Evolutionary conservation across 1,140 invertebrate species (phyloP).

Genomic region (Orius insidiosus): DNA sequence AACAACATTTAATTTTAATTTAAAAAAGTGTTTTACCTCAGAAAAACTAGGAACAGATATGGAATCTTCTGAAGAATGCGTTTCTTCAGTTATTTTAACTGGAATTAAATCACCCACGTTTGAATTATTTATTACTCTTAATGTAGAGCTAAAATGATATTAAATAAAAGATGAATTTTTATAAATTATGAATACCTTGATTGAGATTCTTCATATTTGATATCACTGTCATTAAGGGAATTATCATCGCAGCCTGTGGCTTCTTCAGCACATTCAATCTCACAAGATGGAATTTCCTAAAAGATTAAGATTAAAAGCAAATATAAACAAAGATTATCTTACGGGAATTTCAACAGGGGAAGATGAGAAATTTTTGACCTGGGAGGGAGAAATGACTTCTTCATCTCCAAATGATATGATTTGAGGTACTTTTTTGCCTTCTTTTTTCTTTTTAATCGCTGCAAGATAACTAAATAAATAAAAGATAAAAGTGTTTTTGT

Average conservation of each 20-base stretch:
- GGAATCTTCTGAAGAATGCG: constrained; percentile 26
- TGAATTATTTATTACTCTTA: constrained; percentile 30
- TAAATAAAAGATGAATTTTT: neutral
- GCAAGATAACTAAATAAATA: neutral
- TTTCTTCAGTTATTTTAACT: constrained; percentile 25
- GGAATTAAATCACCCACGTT: constrained; percentile 32
- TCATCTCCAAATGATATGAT: constrained; percentile 48
- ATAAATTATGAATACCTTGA: constrained; percentile 2
- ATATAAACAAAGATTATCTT: neutral
- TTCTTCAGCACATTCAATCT: constrained; percentile 18
- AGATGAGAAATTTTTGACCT: constrained; percentile 22
- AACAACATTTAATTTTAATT: neutral
- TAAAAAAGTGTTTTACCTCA: constrained; percentile 21
- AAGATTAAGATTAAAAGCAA: neutral
- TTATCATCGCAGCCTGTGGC: constrained; percentile 11
- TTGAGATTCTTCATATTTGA: constrained; percentile 3
- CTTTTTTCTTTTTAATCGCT: constrained; percentile 26
- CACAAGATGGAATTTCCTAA: constrained; percentile 7
- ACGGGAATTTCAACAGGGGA: constrained; percentile 8
- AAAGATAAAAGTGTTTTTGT: neutral
- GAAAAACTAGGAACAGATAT: constrained; percentile 27
- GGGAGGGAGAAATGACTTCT: constrained; percentile 18
- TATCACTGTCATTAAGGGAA: constrained; percentile 15
- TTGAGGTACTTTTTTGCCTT: constrained; percentile 37
- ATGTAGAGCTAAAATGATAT: constrained; percentile 15